These are phyloP conservation scores for Lasioglossum morio DNA, from an alignment of 2,888 invertebrate species.

Conservation along the genomic window DNA sequence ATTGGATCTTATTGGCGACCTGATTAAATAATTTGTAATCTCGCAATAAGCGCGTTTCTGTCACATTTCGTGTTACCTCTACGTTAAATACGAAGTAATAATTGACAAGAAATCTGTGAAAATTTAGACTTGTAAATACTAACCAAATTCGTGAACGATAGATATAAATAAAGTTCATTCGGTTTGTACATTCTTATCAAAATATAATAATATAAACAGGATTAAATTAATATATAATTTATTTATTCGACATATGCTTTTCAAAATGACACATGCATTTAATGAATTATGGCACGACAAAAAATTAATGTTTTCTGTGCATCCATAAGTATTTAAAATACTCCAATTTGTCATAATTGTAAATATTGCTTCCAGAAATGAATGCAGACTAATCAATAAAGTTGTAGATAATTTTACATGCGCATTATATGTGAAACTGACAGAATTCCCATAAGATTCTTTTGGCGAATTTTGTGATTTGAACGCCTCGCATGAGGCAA, in stretches of 20 bases:
- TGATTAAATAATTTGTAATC: slow-evolving; percentile 13
- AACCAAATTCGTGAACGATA: not conserved
- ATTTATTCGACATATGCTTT: not conserved
- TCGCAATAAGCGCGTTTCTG: not conserved
- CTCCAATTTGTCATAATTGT: not conserved
- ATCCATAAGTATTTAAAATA: not conserved
- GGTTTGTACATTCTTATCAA: not conserved
- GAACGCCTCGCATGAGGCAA: slow-evolving; percentile 44
- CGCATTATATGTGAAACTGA: not conserved
- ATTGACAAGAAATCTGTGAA: not conserved
- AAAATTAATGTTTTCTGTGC: not conserved
- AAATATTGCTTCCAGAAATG: not conserved
- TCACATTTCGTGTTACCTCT: not conserved
- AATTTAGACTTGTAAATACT: not conserved
- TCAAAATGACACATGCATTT: not conserved
- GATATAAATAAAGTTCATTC: not conserved
- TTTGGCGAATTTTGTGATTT: slow-evolving; percentile 52
- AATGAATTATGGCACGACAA: not conserved
- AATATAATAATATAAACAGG: not conserved
- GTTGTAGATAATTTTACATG: not conserved
- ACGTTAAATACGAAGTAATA: not conserved
- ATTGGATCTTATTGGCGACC: not conserved
- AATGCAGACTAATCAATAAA: not conserved
- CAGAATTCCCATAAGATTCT: not conserved
- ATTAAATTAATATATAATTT: not conserved